Evolutionary conservation across 2,888 invertebrate species (phyloP).

Genomic region (Macrosoma leucophasiata): DNA sequence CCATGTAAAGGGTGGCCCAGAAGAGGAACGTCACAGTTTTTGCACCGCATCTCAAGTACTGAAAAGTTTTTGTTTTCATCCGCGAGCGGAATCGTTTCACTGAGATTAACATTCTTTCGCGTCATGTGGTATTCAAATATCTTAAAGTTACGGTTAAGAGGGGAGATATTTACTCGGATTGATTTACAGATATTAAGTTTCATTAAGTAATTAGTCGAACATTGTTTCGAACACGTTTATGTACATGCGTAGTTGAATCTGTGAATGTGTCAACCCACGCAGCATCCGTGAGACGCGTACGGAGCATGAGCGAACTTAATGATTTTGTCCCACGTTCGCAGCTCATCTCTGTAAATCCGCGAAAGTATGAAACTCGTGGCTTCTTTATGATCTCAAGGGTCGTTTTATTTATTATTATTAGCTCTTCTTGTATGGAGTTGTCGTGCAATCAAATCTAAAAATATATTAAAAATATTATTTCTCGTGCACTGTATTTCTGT

Average conservation of each 20-base stretch:
- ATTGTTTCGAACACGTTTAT: slow-evolving; percentile 30
- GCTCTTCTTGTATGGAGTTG: too few relatives aligned
- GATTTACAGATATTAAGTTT: background rate
- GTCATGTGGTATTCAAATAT: slow-evolving; percentile 46
- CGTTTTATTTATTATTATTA: too few relatives aligned
- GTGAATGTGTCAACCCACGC: slow-evolving; percentile 31
- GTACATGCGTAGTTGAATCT: slow-evolving; percentile 25
- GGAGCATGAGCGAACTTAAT: slow-evolving; percentile 69
- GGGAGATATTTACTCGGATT: background rate
- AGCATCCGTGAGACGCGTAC: slow-evolving; percentile 52
- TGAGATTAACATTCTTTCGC: slow-evolving; percentile 49
- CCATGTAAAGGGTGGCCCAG: slow-evolving; percentile 63
- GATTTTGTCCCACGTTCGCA: slow-evolving; percentile 53
- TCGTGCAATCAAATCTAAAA: too few relatives aligned
- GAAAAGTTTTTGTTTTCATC: slow-evolving; percentile 48
- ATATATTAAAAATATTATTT: too few relatives aligned
- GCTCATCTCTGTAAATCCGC: slow-evolving; percentile 30
- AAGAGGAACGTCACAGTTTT: slow-evolving; percentile 65
- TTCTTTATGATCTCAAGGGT: too few relatives aligned
- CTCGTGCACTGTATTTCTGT: too few relatives aligned
- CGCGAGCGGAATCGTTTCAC: slow-evolving; percentile 50
- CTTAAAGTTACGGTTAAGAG: too few relatives aligned
- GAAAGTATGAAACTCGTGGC: slow-evolving; percentile 7
- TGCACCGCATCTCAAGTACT: slow-evolving; percentile 61
- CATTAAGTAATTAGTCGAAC: slow-evolving; percentile 27